Base-by-base conservation (phyloP, 2,113 vertebrate genomes). In the Steatornis caripensis region DNA sequence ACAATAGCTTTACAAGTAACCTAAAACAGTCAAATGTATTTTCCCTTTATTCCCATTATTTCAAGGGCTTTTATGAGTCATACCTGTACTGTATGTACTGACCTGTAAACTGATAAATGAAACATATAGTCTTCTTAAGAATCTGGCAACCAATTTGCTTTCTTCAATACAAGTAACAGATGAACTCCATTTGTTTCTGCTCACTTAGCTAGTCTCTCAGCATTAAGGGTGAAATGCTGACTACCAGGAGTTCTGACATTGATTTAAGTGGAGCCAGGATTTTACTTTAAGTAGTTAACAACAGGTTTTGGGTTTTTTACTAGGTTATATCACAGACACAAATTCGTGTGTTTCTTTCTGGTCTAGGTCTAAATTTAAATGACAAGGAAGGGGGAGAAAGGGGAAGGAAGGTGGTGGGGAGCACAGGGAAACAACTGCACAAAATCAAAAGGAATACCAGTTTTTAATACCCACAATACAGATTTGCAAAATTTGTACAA, bases 51-150 rank as follows among this genome's bases (percentile, higher is more conserved):
- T 97, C 92, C 95, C 78, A 81, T 96, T 90, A 93, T 95, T 89
- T 26, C 55, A 53, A 92, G 23, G 37, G 36, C 90, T 96, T 90
- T 93, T 68, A 64, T 45, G 48, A 84, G 81, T 93, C 96, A 64
- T 48, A 96, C 87, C 85, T 93, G 75, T 49, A 92, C 92, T 85
- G 94, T 68, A 96, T 49, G 93, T 91, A 97, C 83, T 92, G 88
- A 92, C 89, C 87, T 97, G 95, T 81, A 89, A 96, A 97, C 34
- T 97, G 97, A 98, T 65, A 90, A 97, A 97, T 96, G 94, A 96
- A 96, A 96, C 45, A 77, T 78, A 88, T 7, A 93, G 70, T 72
- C 88, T 85, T 88, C 64, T 53, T 58, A 91, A 94, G 76, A 87
- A 24, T 15, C 51, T 85, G 91, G 46, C 51, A 93, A 95, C 54